These are phyloP conservation scores for Apamea monoglypha DNA, from an alignment of 2,888 invertebrate species.

Conservation along the genomic window DNA sequence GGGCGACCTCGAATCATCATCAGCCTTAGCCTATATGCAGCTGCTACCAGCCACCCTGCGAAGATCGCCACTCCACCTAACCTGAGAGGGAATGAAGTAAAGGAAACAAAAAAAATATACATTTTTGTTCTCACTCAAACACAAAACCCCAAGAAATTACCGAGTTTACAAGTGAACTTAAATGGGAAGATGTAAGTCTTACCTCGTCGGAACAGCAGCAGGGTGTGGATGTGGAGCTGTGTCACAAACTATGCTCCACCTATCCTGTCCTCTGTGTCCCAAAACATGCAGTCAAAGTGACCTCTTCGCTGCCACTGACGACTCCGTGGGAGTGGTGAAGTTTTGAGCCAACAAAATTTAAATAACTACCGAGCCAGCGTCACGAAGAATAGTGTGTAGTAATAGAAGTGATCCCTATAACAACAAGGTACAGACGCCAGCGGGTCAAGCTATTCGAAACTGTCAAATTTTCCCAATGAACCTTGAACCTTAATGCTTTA, in stretches of 20 bases:
- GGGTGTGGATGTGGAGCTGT: neutral
- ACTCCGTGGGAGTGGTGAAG: neutral
- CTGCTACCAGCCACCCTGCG: neutral
- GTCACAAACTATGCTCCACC: neutral
- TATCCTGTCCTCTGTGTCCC: neutral
- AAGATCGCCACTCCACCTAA: neutral
- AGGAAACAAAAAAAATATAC: neutral
- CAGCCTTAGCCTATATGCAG: neutral
- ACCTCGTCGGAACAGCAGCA: neutral
- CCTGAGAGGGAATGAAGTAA: neutral
- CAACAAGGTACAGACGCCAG: too few relatives aligned
- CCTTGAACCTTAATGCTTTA: too few relatives aligned
- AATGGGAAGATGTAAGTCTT: neutral
- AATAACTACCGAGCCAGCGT: neutral
- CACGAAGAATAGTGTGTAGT: neutral
- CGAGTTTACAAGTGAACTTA: neutral
- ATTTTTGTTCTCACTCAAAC: neutral
- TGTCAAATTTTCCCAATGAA: too few relatives aligned
- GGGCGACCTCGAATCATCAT: neutral
- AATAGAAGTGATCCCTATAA: neutral
- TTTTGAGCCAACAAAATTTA: neutral
- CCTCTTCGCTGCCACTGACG: neutral
- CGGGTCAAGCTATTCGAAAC: too few relatives aligned
- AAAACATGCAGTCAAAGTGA: neutral
- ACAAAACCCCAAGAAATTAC: neutral